Conservation (phyloP, 2,888 invertebrate genomes). For the Aromia moschata region DNA sequence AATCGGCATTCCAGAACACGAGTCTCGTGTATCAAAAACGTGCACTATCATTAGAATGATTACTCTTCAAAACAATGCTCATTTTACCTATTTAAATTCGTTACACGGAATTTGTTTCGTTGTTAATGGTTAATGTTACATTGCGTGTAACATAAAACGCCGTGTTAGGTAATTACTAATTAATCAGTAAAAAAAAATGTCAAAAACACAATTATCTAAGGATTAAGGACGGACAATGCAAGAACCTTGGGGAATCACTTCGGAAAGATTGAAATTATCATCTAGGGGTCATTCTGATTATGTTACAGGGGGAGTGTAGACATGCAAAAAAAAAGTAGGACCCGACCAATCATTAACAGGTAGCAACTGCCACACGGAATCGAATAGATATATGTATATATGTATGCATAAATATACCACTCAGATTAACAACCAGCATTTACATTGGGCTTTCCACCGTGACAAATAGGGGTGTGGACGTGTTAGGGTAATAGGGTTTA, state of each 20-base stretch:
- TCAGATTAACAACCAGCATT: too few species aligned
- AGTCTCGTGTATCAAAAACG: constrained; percentile 14
- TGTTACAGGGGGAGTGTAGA: too few species aligned
- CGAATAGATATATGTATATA: too few species aligned
- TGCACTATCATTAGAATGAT: constrained; percentile 18
- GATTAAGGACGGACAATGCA: not conserved
- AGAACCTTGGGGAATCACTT: not conserved
- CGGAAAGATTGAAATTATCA: not conserved
- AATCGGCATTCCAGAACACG: constrained; percentile 1
- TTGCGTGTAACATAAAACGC: not conserved
- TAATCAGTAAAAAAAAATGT: not conserved
- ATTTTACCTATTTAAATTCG: constrained; percentile 9
- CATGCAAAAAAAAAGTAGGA: too few species aligned
- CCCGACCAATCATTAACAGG: too few species aligned
- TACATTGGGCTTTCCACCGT: too few species aligned
- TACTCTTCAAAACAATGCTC: constrained; percentile 18
- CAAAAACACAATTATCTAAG: not conserved
- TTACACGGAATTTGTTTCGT: constrained; percentile 11
- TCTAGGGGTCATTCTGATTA: too few species aligned
- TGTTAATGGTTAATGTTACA: constrained; percentile 4
- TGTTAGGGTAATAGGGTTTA: too few species aligned
- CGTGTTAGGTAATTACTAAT: not conserved
- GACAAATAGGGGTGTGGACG: too few species aligned
- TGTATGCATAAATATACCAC: too few species aligned
- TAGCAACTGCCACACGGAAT: too few species aligned